A percentile compares a stretch with the other conserved stretches of the same genome.
These are phyloP conservation scores for Molossus molossus DNA, from an alignment of 2,797 vertebrate genomes.

Conservation along the genomic window DNA sequence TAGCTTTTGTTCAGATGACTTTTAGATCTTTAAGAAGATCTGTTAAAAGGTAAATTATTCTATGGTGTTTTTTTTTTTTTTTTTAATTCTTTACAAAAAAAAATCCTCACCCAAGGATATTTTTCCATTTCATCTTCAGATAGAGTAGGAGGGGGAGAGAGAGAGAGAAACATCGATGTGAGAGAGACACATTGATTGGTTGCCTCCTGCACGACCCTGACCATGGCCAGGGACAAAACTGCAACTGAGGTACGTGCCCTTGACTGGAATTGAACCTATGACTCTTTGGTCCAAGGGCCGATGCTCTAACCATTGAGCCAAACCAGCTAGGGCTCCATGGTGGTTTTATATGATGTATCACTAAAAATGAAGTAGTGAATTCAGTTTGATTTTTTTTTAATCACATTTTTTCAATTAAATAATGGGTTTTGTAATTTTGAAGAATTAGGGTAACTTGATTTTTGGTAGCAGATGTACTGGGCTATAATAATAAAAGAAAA, in stretches of 20 bases:
- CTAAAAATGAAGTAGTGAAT: constrained; percentile 22
- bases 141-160: no score
- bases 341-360: constrained; percentile 39
- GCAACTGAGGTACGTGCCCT: no score
- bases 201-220: no score
- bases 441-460: constrained; percentile 8
- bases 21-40: constrained; percentile 42
- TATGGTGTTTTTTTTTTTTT: background rate
- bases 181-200: no score
- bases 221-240: no score
- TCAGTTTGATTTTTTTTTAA: constrained; percentile 42
- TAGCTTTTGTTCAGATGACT: background rate
- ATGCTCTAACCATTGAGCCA: no score
- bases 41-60: background rate
- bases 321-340: background rate
- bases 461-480: background rate
- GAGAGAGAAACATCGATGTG: no score
- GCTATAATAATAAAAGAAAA: background rate
- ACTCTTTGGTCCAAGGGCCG: no score
- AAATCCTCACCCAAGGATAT: no score
- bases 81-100: no score
- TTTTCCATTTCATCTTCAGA: no score
- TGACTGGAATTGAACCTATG: no score
- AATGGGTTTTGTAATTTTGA: constrained; percentile 52
- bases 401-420: constrained; percentile 13